Percentiles rank a stretch among this genome's conserved stretches.
These are phyloP conservation scores for Nomada fucata DNA, from an alignment of 2,888 invertebrate species.

Conservation along the genomic window DNA sequence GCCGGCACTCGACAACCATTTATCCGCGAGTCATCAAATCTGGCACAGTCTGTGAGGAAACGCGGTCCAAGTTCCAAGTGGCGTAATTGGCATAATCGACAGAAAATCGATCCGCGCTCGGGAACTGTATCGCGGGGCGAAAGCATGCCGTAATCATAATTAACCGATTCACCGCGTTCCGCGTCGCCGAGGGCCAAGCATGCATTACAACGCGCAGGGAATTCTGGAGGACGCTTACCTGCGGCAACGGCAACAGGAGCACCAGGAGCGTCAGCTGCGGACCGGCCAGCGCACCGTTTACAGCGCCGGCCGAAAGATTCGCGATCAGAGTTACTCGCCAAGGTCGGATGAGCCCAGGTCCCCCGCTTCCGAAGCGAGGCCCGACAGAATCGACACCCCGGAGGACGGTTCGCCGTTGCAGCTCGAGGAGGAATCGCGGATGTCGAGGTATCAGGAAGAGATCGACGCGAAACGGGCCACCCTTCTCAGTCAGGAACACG, in stretches of 20 bases:
- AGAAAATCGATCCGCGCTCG: not conserved
- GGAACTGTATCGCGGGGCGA: not conserved
- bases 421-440: constrained; percentile 57
- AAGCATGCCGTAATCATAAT: constrained; percentile 18
- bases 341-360: constrained; percentile 72
- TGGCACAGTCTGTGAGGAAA: not conserved
- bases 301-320: constrained; percentile 70
- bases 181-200: constrained; percentile 67
- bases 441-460: constrained; percentile 66
- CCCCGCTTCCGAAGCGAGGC: constrained; percentile 49
- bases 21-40: not conserved
- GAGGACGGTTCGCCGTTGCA: constrained; percentile 65
- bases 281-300: constrained; percentile 4
- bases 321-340: constrained; percentile 72
- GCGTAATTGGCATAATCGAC: not conserved
- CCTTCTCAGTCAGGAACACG: constrained; percentile 47
- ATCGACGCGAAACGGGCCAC: constrained; percentile 58
- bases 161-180: constrained; percentile 50
- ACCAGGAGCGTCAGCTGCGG: constrained; percentile 13
- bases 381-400: constrained; percentile 48
- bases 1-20: not conserved
- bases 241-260: constrained; percentile 61
- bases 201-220: constrained; percentile 80
- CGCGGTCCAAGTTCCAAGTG: constrained; percentile 9
- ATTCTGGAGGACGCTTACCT: constrained; percentile 74